Base-by-base conservation (phyloP, 2,797 vertebrate genomes). In the Muscicapa comitata region DNA sequence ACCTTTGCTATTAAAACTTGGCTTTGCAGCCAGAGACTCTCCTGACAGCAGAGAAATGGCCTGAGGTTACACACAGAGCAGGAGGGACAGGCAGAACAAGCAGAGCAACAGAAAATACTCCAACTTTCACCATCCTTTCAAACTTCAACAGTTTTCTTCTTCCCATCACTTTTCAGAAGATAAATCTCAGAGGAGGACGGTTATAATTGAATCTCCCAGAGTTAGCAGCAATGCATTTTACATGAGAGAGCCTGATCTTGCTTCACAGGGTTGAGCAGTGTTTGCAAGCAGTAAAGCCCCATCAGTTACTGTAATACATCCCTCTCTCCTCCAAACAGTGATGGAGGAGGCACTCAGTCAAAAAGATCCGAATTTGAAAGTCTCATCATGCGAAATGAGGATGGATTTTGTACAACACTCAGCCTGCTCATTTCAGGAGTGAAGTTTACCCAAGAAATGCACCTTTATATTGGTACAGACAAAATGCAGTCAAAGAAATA, bases 311-410 rank as follows among this genome's bases (percentile, higher is more conserved):
- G 62, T 57, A 86, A 93, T 57, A 63, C 73, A 66, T 93, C 86
- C 71, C 50, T 74, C 59, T 93, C 31, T 37, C 68, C 68, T 47
- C 88, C 6, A 89, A 92, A 87, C 50, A 54, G 82, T 43, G 79
- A 94, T 53, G 73, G 87, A 80, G 87, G 70, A 81, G 87, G 66
- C 82, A 86, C 40, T 88, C 65, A 37, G 14, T 23, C 54, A 59
- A 85, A 82, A 90, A 94, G 84, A 84, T 38, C 75, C 29, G 28
- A 95, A 95, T 93, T 91, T 88, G 75, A 93, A 96, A 95, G 74
- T 51, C 85, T 62, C 37, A 6, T 59, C 71, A 28, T 42, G 45
- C 54, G 85, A 95, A 96, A 95, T 79, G 85, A 68, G 84, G 38
- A 53, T 18, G 90, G 90, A 91, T 94, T 92, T 88, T 26, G 40